These are phyloP conservation scores for Platyrinchus mystaceus DNA, from an alignment of 2,797 vertebrate genomes.

Conservation along the genomic window DNA sequence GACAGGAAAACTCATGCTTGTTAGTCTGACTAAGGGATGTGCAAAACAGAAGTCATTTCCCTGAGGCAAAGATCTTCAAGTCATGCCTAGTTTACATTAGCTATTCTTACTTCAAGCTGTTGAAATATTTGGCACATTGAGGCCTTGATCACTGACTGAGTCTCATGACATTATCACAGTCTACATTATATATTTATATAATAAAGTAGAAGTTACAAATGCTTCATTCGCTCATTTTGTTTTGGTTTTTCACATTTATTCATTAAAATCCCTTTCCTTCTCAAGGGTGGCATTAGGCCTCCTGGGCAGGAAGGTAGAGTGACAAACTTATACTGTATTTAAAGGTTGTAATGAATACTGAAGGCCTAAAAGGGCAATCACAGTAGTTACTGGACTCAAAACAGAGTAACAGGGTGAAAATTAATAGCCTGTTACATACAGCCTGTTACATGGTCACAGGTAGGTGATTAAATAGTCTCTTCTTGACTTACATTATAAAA, in stretches of 20 bases:
- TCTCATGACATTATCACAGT: slow-evolving; percentile 6
- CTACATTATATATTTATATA: neutral
- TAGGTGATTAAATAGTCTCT: neutral
- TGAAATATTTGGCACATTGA: slow-evolving; percentile 25
- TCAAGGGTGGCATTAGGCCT: neutral
- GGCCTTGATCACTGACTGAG: neutral
- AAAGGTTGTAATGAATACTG: neutral
- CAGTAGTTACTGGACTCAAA: neutral
- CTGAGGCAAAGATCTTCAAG: slow-evolving; percentile 70
- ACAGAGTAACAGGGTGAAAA: neutral
- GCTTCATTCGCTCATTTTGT: neutral
- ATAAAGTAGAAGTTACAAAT: neutral
- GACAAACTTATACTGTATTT: neutral
- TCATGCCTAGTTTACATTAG: slow-evolving; percentile 32
- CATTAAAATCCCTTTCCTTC: neutral
- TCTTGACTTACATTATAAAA: neutral
- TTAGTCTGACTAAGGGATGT: slow-evolving; percentile 27
- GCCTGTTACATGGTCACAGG: neutral
- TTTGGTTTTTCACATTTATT: neutral
- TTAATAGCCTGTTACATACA: neutral
- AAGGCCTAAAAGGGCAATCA: neutral
- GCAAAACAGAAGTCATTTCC: slow-evolving; percentile 60
- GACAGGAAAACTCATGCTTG: neutral
- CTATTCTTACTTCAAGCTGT: slow-evolving; percentile 10
- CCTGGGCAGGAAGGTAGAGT: neutral